These are phyloP conservation scores for Sthenelais limicola DNA, from an alignment of 2,888 invertebrate genomes.

Conservation along the genomic window DNA sequence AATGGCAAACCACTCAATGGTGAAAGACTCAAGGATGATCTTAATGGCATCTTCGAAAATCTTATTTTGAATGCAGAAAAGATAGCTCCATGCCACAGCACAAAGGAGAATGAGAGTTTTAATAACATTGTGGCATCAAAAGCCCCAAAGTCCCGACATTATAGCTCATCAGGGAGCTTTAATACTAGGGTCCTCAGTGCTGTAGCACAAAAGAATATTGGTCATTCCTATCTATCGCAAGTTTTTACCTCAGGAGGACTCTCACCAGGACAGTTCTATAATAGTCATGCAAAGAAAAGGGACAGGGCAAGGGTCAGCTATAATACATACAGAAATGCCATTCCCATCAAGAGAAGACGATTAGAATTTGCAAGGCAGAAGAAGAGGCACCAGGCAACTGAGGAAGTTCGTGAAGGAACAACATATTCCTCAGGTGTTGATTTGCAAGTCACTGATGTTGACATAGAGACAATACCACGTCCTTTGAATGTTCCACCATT, in stretches of 20 bases:
- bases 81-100: slow-evolving; percentile 27
- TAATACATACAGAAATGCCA: not conserved
- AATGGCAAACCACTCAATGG: not conserved
- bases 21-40: not conserved
- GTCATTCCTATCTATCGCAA: not conserved
- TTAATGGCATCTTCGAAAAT: not conserved
- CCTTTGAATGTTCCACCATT: not conserved
- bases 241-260: not conserved
- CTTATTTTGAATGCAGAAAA: not conserved
- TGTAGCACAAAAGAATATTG: slow-evolving; percentile 24
- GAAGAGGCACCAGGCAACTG: not conserved
- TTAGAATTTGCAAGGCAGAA: not conserved
- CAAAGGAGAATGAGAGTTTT: slow-evolving; percentile 27
- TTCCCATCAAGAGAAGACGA: not conserved
- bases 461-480: not conserved
- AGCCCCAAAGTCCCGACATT: slow-evolving; percentile 24
- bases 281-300: not conserved
- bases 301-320: not conserved
- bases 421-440: slow-evolving; percentile 14
- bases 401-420: slow-evolving; percentile 21
- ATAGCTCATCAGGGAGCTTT: slow-evolving; percentile 10
- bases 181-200: not conserved
- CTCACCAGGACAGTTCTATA: slow-evolving; percentile 15
- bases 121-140: slow-evolving; percentile 12
- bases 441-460: not conserved